A percentile compares a stretch with the other conserved stretches of the same genome.
phyloP scores from a whole-genome alignment of 2,797 vertebrate species.

The Xenopus petersii region DNA sequence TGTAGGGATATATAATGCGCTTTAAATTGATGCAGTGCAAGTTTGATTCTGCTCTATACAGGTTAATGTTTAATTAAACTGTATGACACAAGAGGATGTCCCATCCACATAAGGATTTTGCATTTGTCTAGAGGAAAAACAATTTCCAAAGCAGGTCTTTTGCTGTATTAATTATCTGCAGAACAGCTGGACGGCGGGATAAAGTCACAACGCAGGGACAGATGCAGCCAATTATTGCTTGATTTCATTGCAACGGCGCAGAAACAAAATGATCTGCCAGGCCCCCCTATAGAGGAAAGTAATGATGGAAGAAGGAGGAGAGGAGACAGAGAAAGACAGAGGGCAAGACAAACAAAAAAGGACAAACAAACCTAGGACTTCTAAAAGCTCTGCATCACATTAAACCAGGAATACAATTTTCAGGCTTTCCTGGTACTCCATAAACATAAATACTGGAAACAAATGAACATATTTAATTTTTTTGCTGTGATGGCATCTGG shows the following conservation, averaged over 20 bases:
- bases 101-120: neutral
- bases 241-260: slow-evolving; percentile 47
- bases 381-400: too few species aligned
- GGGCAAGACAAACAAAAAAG: neutral
- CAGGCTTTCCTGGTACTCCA: too few species aligned
- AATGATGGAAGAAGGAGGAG: slow-evolving; percentile 14
- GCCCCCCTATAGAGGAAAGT: slow-evolving; percentile 34
- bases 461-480: too few species aligned
- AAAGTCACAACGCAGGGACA: slow-evolving; percentile 65
- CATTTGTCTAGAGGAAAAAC: slow-evolving; percentile 54
- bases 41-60: neutral
- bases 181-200: slow-evolving; percentile 76
- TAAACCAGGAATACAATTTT: too few species aligned
- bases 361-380: neutral
- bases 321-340: neutral
- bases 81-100: neutral
- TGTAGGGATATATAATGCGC: neutral
- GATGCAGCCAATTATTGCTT: slow-evolving; percentile 65
- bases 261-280: slow-evolving; percentile 37
- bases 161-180: slow-evolving; percentile 74
- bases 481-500: too few species aligned
- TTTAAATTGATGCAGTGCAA: neutral
- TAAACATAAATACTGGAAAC: too few species aligned
- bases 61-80: neutral
- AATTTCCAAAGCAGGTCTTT: slow-evolving; percentile 72